These are phyloP conservation scores for Strongylocentrotus purpuratus DNA, from an alignment of 35 echinoderm and acorn worm genomes.

Conservation along the genomic window DNA sequence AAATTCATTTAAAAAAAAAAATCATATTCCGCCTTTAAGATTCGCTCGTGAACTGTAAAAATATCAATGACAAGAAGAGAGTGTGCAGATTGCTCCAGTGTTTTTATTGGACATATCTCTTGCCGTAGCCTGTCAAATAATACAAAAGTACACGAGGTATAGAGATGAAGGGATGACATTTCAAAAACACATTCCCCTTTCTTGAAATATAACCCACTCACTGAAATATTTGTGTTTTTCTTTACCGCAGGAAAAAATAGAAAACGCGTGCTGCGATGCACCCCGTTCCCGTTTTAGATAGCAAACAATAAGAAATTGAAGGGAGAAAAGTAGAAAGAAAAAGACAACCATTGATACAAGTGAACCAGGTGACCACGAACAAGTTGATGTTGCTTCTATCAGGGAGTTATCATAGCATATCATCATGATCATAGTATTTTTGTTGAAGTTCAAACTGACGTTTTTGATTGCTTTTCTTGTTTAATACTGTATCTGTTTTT, in stretches of 20 bases:
- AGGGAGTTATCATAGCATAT: no score
- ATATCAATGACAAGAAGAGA: background rate
- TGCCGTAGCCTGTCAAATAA: background rate
- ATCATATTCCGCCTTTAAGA: background rate
- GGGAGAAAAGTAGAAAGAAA: background rate
- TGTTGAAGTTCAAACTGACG: no score
- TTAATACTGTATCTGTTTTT: no score
- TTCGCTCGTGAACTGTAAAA: background rate
- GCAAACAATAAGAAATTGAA: background rate
- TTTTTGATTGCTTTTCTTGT: no score
- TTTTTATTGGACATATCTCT: background rate
- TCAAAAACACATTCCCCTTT: background rate
- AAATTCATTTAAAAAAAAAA: background rate
- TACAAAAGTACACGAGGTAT: background rate
- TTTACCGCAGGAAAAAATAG: constrained; percentile 22
- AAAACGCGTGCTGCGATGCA: background rate
- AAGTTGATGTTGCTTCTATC: no score
- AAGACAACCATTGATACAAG: no score
- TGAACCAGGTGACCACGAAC: no score
- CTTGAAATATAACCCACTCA: constrained; percentile 23
- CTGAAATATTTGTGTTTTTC: constrained; percentile 44
- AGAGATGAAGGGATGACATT: background rate
- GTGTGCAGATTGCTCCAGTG: background rate
- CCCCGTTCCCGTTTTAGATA: background rate
- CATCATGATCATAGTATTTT: no score